Conservation (phyloP, 2,888 invertebrate genomes). For the Leucophora obtusa region DNA sequence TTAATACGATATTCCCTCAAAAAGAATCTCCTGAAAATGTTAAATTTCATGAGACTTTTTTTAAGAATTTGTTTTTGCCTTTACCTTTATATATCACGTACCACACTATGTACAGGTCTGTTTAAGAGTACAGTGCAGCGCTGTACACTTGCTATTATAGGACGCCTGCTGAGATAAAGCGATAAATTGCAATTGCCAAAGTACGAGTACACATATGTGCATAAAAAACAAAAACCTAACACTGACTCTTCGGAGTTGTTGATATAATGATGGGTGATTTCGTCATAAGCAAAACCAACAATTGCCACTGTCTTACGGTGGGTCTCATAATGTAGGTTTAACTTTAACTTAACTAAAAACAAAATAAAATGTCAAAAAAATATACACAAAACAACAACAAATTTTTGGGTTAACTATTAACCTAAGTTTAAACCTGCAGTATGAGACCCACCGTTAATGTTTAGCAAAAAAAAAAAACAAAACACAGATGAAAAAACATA, state of each 20-base stretch:
- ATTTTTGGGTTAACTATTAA: too few relatives aligned
- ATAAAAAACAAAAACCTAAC: conserved; percentile 23
- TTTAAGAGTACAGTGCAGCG: not conserved
- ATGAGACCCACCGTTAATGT: too few relatives aligned
- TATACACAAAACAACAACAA: too few relatives aligned
- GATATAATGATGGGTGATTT: conserved; percentile 54
- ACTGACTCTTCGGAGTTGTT: conserved; percentile 10
- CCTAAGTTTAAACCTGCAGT: too few relatives aligned
- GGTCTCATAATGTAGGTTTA: too few relatives aligned
- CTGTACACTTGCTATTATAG: conserved; percentile 43
- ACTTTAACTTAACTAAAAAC: too few relatives aligned
- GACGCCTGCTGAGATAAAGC: conserved; percentile 46
- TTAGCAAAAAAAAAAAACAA: conserved; percentile 24
- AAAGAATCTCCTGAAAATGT: too few relatives aligned
- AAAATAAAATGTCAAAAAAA: too few relatives aligned
- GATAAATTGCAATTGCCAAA: conserved; percentile 53
- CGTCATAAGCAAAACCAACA: conserved; percentile 50
- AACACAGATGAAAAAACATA: conserved; percentile 20
- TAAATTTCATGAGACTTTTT: too few relatives aligned
- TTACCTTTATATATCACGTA: not conserved
- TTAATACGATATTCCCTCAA: too few relatives aligned
- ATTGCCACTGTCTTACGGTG: conserved; percentile 37
- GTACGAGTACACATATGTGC: conserved; percentile 29
- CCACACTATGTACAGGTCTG: conserved; percentile 19
- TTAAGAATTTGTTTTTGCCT: too few relatives aligned